These are phyloP conservation scores for Spilogale gracilis DNA, from an alignment of 2,113 vertebrate genomes.

Conservation along the genomic window DNA sequence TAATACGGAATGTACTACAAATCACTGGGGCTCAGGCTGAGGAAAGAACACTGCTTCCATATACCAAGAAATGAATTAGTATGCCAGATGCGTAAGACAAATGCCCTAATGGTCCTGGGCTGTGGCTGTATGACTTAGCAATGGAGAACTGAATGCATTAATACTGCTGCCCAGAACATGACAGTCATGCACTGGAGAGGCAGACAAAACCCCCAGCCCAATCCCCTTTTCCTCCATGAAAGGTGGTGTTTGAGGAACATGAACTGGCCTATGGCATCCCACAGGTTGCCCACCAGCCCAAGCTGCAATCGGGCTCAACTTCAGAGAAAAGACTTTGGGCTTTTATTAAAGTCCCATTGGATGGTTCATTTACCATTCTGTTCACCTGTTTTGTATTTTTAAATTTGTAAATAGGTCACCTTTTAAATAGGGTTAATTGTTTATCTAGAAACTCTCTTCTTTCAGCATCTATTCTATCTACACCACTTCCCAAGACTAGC, in stretches of 20 bases:
- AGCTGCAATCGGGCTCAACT: neutral
- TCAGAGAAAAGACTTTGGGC: neutral
- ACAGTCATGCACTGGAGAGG: neutral
- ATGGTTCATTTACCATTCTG: neutral
- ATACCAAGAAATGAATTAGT: slow-evolving; percentile 44
- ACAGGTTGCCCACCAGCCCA: neutral
- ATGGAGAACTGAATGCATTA: rapidly evolving
- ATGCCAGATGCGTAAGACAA: neutral
- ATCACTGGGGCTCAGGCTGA: slow-evolving; percentile 68
- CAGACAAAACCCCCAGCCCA: neutral
- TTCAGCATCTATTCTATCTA: neutral
- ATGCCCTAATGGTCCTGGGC: neutral
- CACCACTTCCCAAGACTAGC: neutral
- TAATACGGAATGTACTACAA: slow-evolving; percentile 66
- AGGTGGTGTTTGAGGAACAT: rapidly evolving
- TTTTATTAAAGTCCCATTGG: neutral
- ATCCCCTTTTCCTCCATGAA: neutral
- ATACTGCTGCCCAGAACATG: neutral
- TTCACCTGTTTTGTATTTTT: neutral
- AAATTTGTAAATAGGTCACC: neutral
- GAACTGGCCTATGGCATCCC: neutral
- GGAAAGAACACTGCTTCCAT: slow-evolving; percentile 51
- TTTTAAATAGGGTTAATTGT: neutral
- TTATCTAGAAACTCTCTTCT: slow-evolving; percentile 9
- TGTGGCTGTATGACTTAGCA: neutral